phyloP scores from a whole-genome alignment of 2,888 invertebrate species.

The Habroteleia sp. region DNA sequence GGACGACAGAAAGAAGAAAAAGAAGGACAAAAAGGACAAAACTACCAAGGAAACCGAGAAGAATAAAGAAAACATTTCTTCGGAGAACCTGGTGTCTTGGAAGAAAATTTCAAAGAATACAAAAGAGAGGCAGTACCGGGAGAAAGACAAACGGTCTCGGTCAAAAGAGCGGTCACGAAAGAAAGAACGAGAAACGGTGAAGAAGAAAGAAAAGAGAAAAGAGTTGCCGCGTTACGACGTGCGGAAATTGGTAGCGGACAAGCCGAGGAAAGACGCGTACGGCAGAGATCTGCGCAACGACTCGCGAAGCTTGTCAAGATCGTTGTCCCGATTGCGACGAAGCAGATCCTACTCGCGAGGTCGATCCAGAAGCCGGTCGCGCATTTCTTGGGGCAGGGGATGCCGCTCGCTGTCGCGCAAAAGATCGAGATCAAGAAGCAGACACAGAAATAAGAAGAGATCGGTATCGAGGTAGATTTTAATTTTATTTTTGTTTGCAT shows the following conservation, averaged over 20 bases:
- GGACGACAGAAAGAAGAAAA: slow-evolving; percentile 81
- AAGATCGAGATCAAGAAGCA: slow-evolving; percentile 72
- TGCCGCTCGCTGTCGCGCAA: slow-evolving; percentile 71
- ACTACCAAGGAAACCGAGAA: slow-evolving; percentile 79
- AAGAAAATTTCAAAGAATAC: slow-evolving; percentile 89
- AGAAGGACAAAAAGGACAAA: slow-evolving; percentile 81
- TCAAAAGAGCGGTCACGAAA: slow-evolving; percentile 78
- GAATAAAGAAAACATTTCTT: slow-evolving; percentile 82
- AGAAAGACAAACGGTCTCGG: slow-evolving; percentile 81
- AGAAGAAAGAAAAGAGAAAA: slow-evolving; percentile 85
- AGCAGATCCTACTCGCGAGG: slow-evolving; percentile 74
- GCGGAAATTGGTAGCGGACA: slow-evolving; percentile 88
- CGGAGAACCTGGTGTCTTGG: slow-evolving; percentile 84
- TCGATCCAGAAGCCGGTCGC: slow-evolving; percentile 73
- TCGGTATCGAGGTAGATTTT: slow-evolving; percentile 63
- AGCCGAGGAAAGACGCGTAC: slow-evolving; percentile 88
- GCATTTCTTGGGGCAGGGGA: slow-evolving; percentile 74
- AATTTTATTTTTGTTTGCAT: no score
- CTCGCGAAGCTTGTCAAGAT: slow-evolving; percentile 71
- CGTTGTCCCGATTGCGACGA: slow-evolving; percentile 69
- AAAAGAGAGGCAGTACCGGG: slow-evolving; percentile 90
- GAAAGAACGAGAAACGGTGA: slow-evolving; percentile 75
- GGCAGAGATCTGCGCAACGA: slow-evolving; percentile 85
- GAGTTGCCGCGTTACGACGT: slow-evolving; percentile 93
- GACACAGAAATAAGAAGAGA: slow-evolving; percentile 70